Percentiles rank a stretch among this genome's conserved stretches.
phyloP scores from a whole-genome alignment of 2,888 invertebrate species.

The Zelleria hepariella region DNA sequence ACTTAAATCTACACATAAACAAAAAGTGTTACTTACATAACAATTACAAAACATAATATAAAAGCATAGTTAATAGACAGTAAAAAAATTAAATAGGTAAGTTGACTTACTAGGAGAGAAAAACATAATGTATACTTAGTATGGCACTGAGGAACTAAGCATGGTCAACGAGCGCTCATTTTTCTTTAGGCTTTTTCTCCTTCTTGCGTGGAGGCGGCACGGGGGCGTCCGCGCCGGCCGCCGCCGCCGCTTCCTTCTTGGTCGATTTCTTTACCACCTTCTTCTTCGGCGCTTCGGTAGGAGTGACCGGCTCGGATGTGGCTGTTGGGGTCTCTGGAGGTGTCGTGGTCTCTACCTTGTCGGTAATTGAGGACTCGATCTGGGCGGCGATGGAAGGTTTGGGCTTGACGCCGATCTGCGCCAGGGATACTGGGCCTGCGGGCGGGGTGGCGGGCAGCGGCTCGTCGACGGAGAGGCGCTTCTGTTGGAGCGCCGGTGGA shows the following conservation, averaged over 20 bases:
- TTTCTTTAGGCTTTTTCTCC: constrained; percentile 70
- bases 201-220: constrained; percentile 71
- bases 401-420: constrained; percentile 60
- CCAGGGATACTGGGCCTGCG: constrained; percentile 62
- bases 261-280: constrained; percentile 63
- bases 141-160: constrained; percentile 64
- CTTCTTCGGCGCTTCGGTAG: constrained; percentile 43
- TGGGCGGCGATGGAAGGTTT: constrained; percentile 50
- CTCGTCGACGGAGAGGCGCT: constrained; percentile 44
- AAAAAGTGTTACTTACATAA: not conserved
- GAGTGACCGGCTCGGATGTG: constrained; percentile 12
- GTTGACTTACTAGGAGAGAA: constrained; percentile 13
- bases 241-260: constrained; percentile 53
- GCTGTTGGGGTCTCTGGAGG: constrained; percentile 16
- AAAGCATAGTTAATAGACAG: constrained; percentile 43
- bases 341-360: constrained; percentile 18
- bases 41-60: constrained; percentile 26
- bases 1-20: not conserved
- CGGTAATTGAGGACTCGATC: constrained; percentile 52
- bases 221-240: constrained; percentile 46
- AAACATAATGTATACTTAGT: constrained; percentile 17
- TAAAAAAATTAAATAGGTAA: constrained; percentile 40
- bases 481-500: constrained; percentile 15
- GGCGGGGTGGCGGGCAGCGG: constrained; percentile 64
- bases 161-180: constrained; percentile 47